Percentiles rank a stretch among this genome's conserved stretches.
These are phyloP conservation scores for Hyposoter dolosus DNA, from an alignment of 2,888 invertebrate genomes.

Conservation along the genomic window DNA sequence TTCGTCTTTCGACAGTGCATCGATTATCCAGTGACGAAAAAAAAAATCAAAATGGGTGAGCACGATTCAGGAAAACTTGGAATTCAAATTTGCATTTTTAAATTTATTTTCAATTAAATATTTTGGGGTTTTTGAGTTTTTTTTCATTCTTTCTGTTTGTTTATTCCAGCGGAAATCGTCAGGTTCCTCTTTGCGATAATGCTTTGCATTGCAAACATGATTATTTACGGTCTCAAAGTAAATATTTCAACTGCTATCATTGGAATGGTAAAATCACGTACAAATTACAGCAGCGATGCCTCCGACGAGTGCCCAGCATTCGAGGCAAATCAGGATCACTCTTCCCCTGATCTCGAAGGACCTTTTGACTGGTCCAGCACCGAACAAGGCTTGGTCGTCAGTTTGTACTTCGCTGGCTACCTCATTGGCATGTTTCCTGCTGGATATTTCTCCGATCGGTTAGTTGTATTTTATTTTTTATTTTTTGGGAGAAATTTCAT, in stretches of 20 bases:
- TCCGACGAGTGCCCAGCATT: conserved; percentile 76
- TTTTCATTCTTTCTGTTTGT: neutral
- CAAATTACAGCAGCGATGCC: conserved; percentile 33
- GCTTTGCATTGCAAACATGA: conserved; percentile 83
- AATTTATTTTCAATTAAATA: neutral
- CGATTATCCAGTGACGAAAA: neutral
- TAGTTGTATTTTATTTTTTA: conserved; percentile 58
- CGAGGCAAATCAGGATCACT: conserved; percentile 21
- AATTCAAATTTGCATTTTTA: conserved; percentile 8
- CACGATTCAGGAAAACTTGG: neutral
- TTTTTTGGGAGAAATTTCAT: neutral
- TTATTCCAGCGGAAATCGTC: conserved; percentile 74
- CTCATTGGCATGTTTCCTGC: conserved; percentile 82
- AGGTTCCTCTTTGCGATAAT: conserved; percentile 81
- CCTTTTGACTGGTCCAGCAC: conserved; percentile 80
- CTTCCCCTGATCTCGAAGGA: conserved; percentile 75
- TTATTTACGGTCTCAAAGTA: conserved; percentile 82
- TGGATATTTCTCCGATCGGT: conserved; percentile 83
- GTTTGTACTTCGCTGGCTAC: conserved; percentile 82
- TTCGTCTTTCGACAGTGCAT: neutral
- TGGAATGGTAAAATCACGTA: conserved; percentile 79
- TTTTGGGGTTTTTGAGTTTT: neutral
- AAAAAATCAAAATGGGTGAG: conserved; percentile 60
- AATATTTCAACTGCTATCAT: conserved; percentile 81
- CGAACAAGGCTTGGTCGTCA: conserved; percentile 80